Evolutionary conservation across 2,797 vertebrate species (phyloP).

Genomic region (Syngnathus acus): DNA sequence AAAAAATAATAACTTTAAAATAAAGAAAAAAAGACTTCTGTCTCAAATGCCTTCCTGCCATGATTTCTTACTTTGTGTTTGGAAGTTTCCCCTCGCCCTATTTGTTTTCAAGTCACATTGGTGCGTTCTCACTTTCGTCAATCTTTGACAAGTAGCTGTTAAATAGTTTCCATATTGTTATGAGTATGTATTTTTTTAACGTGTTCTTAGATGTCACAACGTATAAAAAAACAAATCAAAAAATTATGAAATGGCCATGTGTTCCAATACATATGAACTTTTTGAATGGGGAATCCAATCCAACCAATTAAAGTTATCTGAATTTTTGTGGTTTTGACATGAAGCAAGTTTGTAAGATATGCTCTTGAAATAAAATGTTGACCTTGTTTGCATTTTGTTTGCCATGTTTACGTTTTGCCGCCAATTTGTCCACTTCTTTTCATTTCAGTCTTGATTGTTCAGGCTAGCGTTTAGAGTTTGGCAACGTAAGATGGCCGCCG

Average conservation of each 20-base stretch:
- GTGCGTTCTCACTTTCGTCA: slow-evolving; percentile 16
- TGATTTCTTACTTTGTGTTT: slow-evolving; percentile 17
- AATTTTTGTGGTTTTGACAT: slow-evolving; percentile 52
- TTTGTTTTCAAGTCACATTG: slow-evolving; percentile 11
- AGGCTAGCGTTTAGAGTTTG: too few relatives aligned
- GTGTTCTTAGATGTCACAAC: neutral
- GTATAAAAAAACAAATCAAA: neutral
- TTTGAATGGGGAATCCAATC: neutral
- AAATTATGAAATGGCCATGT: neutral
- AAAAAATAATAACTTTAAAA: neutral
- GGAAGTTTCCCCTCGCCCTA: neutral
- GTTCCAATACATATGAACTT: neutral
- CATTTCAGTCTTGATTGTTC: too few relatives aligned
- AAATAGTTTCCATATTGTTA: slow-evolving; percentile 18
- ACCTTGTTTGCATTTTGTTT: slow-evolving; percentile 36
- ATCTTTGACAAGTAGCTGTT: slow-evolving; percentile 34
- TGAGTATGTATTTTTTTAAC: neutral
- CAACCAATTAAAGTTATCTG: slow-evolving; percentile 26
- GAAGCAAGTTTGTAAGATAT: slow-evolving; percentile 43
- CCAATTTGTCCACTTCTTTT: too few relatives aligned
- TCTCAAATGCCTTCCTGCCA: slow-evolving; percentile 16
- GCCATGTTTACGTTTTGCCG: neutral
- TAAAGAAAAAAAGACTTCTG: neutral
- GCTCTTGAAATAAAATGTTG: slow-evolving; percentile 55
- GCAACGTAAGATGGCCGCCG: too few relatives aligned